These are phyloP conservation scores for Enchytraeus crypticus DNA, from an alignment of 2,888 invertebrate species.

Conservation along the genomic window DNA sequence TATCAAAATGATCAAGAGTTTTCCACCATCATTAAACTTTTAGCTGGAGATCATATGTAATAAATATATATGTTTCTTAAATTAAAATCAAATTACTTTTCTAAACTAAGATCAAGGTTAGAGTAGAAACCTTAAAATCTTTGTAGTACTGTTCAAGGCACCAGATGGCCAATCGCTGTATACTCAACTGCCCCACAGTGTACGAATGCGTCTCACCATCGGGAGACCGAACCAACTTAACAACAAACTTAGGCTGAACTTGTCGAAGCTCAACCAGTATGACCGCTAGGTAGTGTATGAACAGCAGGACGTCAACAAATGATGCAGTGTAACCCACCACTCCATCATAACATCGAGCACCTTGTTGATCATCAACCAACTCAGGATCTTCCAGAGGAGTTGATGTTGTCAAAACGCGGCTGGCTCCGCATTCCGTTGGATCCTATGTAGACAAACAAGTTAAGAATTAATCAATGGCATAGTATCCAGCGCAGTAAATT, in stretches of 20 bases:
- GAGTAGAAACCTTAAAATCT: slow-evolving; percentile 73
- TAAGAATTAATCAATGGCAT: no score
- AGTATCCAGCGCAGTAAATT: no score
- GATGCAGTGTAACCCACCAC: slow-evolving; percentile 85
- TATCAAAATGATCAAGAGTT: no score
- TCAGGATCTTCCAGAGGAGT: no score
- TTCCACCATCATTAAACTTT: no score
- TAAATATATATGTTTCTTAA: no score
- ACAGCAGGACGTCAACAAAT: slow-evolving; percentile 82
- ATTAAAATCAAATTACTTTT: no score
- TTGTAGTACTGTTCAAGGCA: slow-evolving; percentile 91
- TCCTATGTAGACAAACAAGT: no score
- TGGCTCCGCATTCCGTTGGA: no score
- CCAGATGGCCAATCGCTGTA: slow-evolving; percentile 64
- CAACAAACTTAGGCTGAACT: slow-evolving; percentile 69
- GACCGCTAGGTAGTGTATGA: slow-evolving; percentile 87
- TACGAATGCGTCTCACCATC: slow-evolving; percentile 85
- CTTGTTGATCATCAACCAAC: background rate
- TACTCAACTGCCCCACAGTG: slow-evolving; percentile 51
- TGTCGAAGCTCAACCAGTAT: slow-evolving; percentile 87
- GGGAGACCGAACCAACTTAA: slow-evolving; percentile 75
- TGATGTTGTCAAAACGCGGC: no score
- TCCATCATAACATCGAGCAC: slow-evolving; percentile 59
- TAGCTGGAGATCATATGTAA: no score
- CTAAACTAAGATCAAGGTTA: no score